A percentile compares a stretch with the other conserved stretches of the same genome.
Evolutionary conservation across 2,888 invertebrate genomes (phyloP).

Genomic region (Neria commutata): DNA sequence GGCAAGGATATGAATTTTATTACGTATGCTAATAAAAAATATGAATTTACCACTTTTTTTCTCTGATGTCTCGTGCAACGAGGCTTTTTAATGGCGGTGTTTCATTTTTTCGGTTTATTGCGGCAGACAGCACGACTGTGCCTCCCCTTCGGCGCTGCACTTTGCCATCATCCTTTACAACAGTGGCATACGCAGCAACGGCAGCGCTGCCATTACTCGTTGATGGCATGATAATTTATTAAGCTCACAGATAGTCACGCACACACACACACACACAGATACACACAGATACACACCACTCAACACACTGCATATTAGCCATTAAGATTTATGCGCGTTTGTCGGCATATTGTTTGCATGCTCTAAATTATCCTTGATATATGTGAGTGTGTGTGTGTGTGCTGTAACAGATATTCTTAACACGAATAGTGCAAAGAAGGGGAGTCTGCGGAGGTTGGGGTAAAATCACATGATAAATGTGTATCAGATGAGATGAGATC

Average conservation of each 20-base stretch:
- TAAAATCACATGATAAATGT: slow-evolving; percentile 33
- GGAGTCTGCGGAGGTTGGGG: slow-evolving; percentile 33
- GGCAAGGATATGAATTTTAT: slow-evolving; percentile 34
- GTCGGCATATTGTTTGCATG: slow-evolving; percentile 36
- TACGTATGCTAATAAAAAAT: slow-evolving; percentile 25
- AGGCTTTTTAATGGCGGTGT: background rate
- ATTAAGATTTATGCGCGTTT: slow-evolving; percentile 38
- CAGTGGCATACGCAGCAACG: slow-evolving; percentile 6
- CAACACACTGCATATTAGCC: slow-evolving; percentile 28
- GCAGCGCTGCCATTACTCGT: too few relatives aligned
- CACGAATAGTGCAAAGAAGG: too few relatives aligned
- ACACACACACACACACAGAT: background rate
- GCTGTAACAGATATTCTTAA: background rate
- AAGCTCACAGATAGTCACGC: slow-evolving; percentile 25
- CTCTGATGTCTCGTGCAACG: background rate
- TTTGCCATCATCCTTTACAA: background rate
- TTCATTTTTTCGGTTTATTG: slow-evolving; percentile 2
- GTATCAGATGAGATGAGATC: slow-evolving; percentile 34
- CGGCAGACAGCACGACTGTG: slow-evolving; percentile 21
- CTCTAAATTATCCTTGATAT: slow-evolving; percentile 37
- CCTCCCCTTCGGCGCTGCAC: slow-evolving; percentile 15
- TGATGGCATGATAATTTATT: slow-evolving; percentile 37
- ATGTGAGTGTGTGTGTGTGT: too few relatives aligned
- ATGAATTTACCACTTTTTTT: slow-evolving; percentile 42
- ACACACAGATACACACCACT: slow-evolving; percentile 20